Percentiles rank a stretch among this genome's conserved stretches.
Evolutionary conservation across 2,797 vertebrate species (phyloP).

Genomic region (Phoxinus dragarum): DNA sequence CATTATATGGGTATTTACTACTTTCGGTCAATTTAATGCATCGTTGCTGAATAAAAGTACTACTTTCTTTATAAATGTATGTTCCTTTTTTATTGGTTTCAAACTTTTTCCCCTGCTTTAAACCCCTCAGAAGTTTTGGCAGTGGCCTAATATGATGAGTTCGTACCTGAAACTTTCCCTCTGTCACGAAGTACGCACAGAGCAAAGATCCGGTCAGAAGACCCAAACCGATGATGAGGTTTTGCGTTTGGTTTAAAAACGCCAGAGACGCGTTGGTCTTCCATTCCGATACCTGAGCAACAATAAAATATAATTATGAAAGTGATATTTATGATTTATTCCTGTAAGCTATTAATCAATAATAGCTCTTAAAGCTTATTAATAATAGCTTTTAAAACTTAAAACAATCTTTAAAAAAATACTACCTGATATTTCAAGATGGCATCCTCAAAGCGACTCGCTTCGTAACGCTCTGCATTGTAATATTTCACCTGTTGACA

Average conservation of each 20-base stretch:
- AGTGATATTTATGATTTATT: background rate
- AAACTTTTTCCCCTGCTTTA: background rate
- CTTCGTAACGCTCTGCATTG: slow-evolving; percentile 92
- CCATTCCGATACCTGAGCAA: slow-evolving; percentile 87
- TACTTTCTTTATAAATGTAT: background rate
- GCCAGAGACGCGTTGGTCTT: slow-evolving; percentile 90
- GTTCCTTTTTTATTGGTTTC: background rate
- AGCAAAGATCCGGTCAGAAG: slow-evolving; percentile 92
- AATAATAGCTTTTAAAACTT: too few species aligned
- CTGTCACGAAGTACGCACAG: slow-evolving; percentile 92
- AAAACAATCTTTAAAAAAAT: too few species aligned
- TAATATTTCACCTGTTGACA: slow-evolving; percentile 94
- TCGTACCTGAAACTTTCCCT: slow-evolving; percentile 86
- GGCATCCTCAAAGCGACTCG: slow-evolving; percentile 85
- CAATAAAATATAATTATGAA: background rate
- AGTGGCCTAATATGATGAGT: background rate
- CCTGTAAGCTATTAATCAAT: background rate
- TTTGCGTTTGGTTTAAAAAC: slow-evolving; percentile 95
- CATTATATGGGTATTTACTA: background rate
- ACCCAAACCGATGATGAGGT: slow-evolving; percentile 87
- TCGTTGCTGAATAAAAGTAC: background rate
- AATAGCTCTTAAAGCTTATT: too few species aligned
- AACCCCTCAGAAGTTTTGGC: background rate
- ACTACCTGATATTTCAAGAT: slow-evolving; percentile 92
- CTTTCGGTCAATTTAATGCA: background rate